Base-by-base conservation (phyloP, 2,888 invertebrate species). In the Chymomyza caudatula region DNA sequence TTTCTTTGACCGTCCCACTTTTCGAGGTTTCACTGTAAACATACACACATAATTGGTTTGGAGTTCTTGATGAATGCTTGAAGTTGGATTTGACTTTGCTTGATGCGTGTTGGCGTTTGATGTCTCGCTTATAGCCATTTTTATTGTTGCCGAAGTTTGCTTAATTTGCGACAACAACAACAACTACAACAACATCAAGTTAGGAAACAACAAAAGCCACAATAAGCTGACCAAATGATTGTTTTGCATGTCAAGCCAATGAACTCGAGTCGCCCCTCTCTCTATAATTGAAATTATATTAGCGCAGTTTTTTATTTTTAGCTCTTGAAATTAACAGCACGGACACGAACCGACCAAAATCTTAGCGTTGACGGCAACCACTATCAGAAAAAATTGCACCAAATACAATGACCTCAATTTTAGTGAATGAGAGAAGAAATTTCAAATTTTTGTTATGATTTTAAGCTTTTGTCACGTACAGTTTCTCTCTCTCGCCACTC, bases 211-310 rank as follows among this genome's bases (percentile, higher is more conserved):
- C 1, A 37, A 37, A 37, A 37, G 29, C 29, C 4, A 2, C 29
- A 37, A 37, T 37, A 37, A 37, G 29, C 29, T 4, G 29, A 11
- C 1, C 77, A 80, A 80, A 80, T 81, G 78, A 81, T 81, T 78
- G 72, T 68, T 74, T 84, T 71, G 79, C 79, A 80, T 84, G 79
- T 81, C 65, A 72, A 74, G 79, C 76, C 84, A 80, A 84, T 80
- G 79, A 80, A 80, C 79, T 54, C 74, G 63, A 72, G 72, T 72
- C 68, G 68, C 63, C 29, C 5, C 8, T 11, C 29, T 11, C 8
- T 11, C 29, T 37, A 37, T 37, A 37, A 37, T 37, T 37, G 29
- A 37, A 37, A 37, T 37, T 37, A 37, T 37, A 37, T 37, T 37
- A 37, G 11, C 29, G 29, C 29, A 11, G 11, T 37, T 37, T 37